A percentile compares a stretch with the other conserved stretches of the same genome.
Conservation (phyloP, 2,113 vertebrate genomes). For the Poicephalus gulielmi region DNA sequence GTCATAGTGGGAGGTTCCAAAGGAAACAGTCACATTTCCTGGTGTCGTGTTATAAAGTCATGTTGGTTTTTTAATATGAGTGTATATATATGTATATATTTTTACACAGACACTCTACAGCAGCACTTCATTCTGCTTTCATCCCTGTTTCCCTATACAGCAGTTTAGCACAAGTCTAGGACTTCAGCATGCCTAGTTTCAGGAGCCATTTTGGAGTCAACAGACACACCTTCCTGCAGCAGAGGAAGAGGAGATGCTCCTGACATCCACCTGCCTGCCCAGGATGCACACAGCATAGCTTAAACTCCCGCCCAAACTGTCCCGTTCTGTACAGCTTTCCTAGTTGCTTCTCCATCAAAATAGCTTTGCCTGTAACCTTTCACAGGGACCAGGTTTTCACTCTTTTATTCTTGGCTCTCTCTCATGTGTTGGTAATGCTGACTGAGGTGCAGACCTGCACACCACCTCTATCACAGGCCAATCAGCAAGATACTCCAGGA, state of each 20-base stretch:
- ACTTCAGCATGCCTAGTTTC: neutral
- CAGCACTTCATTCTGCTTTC: neutral
- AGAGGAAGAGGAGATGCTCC: neutral
- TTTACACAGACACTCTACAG: neutral
- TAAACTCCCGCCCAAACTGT: neutral
- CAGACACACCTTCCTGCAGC: neutral
- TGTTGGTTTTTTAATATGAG: accelerated
- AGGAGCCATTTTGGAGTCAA: neutral
- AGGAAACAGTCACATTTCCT: neutral
- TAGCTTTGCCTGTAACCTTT: neutral
- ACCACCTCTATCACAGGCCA: neutral
- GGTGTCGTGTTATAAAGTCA: neutral
- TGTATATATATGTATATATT: neutral
- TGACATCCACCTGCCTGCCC: neutral
- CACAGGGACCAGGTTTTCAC: neutral
- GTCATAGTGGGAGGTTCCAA: neutral
- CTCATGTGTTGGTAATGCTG: neutral
- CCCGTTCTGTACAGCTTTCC: neutral
- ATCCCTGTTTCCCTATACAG: neutral
- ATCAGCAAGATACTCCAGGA: neutral
- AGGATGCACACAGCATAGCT: neutral
- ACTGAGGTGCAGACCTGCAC: neutral
- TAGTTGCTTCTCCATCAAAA: neutral
- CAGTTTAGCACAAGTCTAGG: neutral
- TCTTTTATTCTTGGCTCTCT: neutral